A percentile compares a stretch with the other conserved stretches of the same genome.
Evolutionary conservation across 2,888 invertebrate genomes (phyloP).

Genomic region (Conomelus anceps): DNA sequence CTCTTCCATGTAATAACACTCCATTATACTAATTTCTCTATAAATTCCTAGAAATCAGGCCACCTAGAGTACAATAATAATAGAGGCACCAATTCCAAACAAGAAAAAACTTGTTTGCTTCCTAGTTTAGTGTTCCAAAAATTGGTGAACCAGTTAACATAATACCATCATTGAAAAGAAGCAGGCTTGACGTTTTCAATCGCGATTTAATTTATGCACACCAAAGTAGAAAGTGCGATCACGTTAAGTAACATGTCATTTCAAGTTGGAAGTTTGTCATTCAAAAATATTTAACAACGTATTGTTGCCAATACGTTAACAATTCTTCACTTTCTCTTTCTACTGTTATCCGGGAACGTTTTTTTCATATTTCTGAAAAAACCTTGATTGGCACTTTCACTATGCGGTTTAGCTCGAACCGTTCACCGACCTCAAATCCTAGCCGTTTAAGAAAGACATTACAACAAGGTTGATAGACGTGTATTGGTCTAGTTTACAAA

Average conservation of each 20-base stretch:
- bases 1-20: not conserved
- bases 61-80: not conserved
- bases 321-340: not conserved
- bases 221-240: not conserved
- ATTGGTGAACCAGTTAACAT: not conserved
- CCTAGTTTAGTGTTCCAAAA: not conserved
- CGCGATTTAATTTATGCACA: not conserved
- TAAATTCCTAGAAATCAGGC: not conserved
- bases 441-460: not conserved
- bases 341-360: not conserved
- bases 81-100: not conserved
- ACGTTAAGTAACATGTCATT: not conserved
- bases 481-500: too few species aligned
- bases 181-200: not conserved
- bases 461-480: too few species aligned
- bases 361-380: not conserved
- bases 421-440: not conserved
- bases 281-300: not conserved
- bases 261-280: not conserved
- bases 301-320: not conserved
- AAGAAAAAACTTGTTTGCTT: not conserved
- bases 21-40: not conserved
- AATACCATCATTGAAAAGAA: not conserved
- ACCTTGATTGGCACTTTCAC: not conserved
- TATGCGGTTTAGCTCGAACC: not conserved